A percentile compares a stretch with the other conserved stretches of the same genome.
Evolutionary conservation across 2,888 invertebrate species (phyloP).

Genomic region (Auanema freiburgensis): DNA sequence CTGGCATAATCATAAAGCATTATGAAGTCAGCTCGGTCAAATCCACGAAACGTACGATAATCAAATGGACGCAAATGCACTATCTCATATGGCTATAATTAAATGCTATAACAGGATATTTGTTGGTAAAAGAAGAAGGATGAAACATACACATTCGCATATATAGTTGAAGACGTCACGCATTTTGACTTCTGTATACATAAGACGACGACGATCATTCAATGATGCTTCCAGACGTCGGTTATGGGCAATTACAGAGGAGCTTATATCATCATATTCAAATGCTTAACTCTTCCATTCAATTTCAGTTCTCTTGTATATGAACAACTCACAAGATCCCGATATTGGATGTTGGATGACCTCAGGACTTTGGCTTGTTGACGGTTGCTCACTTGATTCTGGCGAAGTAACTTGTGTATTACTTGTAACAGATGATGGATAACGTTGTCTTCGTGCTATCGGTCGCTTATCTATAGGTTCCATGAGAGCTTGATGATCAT

Average conservation of each 20-base stretch:
- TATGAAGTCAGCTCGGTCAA: constrained; percentile 39
- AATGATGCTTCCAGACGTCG: constrained; percentile 36
- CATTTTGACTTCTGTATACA: constrained; percentile 44
- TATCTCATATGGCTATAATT: constrained; percentile 38
- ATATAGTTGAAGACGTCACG: constrained; percentile 34
- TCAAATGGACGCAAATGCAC: constrained; percentile 36
- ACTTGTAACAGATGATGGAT: no score
- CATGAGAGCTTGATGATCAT: neutral
- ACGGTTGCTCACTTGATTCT: no score
- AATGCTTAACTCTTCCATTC: constrained; percentile 4
- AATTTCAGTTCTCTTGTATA: neutral
- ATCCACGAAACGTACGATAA: constrained; percentile 37
- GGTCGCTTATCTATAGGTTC: neutral
- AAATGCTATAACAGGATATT: neutral
- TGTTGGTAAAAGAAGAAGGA: neutral
- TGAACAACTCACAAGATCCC: neutral
- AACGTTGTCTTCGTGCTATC: neutral
- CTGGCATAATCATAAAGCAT: constrained; percentile 45
- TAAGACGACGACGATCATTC: constrained; percentile 40
- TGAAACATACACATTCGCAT: constrained; percentile 41
- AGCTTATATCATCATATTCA: constrained; percentile 19
- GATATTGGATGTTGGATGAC: no score
- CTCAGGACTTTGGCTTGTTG: no score
- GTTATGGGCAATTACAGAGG: constrained; percentile 29
- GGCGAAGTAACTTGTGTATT: no score